Conservation (phyloP, 2,888 invertebrate genomes). For the Hyles lineata region DNA sequence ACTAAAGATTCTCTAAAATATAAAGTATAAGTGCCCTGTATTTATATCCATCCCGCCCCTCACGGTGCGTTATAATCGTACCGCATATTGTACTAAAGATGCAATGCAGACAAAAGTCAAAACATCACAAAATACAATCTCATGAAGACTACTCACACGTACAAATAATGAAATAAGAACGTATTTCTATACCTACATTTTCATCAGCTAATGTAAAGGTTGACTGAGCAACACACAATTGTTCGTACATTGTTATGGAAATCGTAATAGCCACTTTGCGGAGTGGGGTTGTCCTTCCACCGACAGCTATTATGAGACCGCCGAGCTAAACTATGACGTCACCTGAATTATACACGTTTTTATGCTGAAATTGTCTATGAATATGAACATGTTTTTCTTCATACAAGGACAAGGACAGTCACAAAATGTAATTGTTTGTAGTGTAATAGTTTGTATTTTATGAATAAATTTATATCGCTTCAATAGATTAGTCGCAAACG, state of each 20-base stretch:
- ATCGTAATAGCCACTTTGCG: neutral
- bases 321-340: slow-evolving; percentile 14
- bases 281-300: neutral
- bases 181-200: neutral
- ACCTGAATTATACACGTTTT: neutral
- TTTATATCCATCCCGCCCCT: too few relatives aligned
- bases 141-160: neutral
- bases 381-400: slow-evolving; percentile 18
- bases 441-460: neutral
- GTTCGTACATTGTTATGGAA: slow-evolving; percentile 14
- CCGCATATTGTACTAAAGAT: too few relatives aligned
- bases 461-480: neutral
- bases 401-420: slow-evolving; percentile 7
- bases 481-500: neutral
- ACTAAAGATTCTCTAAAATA: too few relatives aligned
- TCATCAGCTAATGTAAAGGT: slow-evolving; percentile 16
- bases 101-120: too few relatives aligned
- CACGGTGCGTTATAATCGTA: too few relatives aligned
- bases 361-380: slow-evolving; percentile 1
- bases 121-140: neutral
- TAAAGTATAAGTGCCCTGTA: too few relatives aligned
- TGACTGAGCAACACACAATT: slow-evolving; percentile 7
- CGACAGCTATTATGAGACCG: slow-evolving; percentile 16
- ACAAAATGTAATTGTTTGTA: neutral
- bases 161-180: neutral